Percentiles rank a stretch among this genome's conserved stretches.
phyloP scores from a whole-genome alignment of 2,888 invertebrate genomes.

The Apotomis turbidana region DNA sequence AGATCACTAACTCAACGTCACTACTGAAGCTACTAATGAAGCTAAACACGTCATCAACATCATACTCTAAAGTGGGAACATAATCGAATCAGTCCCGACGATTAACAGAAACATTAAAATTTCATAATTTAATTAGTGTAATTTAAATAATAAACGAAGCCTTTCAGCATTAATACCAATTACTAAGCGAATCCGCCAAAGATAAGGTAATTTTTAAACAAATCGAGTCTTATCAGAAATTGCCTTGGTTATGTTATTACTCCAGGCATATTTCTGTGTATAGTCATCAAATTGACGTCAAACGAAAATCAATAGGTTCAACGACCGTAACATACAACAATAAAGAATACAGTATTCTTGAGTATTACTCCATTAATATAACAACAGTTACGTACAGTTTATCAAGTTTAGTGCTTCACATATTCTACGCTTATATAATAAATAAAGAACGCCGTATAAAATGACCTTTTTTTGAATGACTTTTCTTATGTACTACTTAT shows the following conservation, averaged over 20 bases:
- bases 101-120: constrained; percentile 7
- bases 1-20: too few relatives aligned
- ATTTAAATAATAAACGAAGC: constrained; percentile 20
- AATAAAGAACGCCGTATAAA: too few relatives aligned
- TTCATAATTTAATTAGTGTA: constrained; percentile 12
- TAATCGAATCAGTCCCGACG: background rate
- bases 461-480: too few relatives aligned
- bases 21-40: too few relatives aligned
- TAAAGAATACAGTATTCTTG: too few relatives aligned
- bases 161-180: constrained; percentile 24
- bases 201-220: constrained; percentile 9
- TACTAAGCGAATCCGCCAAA: constrained; percentile 6
- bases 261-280: background rate
- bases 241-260: constrained; percentile 2
- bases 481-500: too few relatives aligned
- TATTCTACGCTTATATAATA: too few relatives aligned
- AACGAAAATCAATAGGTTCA: constrained; percentile 18
- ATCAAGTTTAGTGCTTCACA: background rate
- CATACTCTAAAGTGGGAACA: background rate
- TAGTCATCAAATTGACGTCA: constrained; percentile 10
- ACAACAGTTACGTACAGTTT: constrained; percentile 3
- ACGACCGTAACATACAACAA: constrained; percentile 8
- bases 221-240: constrained; percentile 24
- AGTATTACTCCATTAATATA: constrained; percentile 11
- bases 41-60: too few relatives aligned